Evolutionary conservation across 1,140 invertebrate species (phyloP), one percentile per base, ranked within the genome.

Genomic region (Pseudachorutes palmiensis): DNA sequence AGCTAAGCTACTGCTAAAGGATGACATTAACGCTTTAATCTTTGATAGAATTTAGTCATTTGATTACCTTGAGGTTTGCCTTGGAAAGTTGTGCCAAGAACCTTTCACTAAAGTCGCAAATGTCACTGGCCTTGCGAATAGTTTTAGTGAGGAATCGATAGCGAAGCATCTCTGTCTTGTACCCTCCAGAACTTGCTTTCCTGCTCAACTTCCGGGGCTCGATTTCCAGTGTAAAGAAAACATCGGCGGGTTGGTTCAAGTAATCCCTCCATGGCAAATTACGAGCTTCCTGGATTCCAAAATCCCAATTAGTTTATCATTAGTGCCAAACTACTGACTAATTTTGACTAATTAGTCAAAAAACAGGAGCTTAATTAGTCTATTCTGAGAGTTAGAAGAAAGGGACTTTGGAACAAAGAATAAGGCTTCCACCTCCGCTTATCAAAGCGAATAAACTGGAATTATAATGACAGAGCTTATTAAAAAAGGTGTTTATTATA

Each of bases 71-170:
- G 30, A 74, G 58, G 62, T 69, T 68, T 16, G 64, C 48, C 58
- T 71, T 71, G 5, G 70, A 68, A 16, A 74, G 65, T 49, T 74
- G 72, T 51, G 72, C 72, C 45, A 74, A 62, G 36, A 74, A 74
- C 29, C 65, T 74, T 62, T 74, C 72, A 33, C 65, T 68, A 36
- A 68, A 74, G 55, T 74, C 72, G 36, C 68, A 70, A 28, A 63
- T 66, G 32, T 74, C 70, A 9, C 55, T 36, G 16, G 70, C 72
- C 58, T 71, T 74, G 14, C 59, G 31, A 16, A 74, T 51, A 12
- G 72, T 74, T 63, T 71, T 71, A 1, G 72, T 74, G 19, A 74
- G 66, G 49, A 74, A 74, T 62, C 72, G 65, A 65, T 74, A 74
- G n/a, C 70, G 62, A 64, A 74, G 67, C 67, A 71, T 68, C 48